A percentile compares a stretch with the other conserved stretches of the same genome.
Conservation (phyloP, 2,797 vertebrate species). For the Enteromius viviparus region DNA sequence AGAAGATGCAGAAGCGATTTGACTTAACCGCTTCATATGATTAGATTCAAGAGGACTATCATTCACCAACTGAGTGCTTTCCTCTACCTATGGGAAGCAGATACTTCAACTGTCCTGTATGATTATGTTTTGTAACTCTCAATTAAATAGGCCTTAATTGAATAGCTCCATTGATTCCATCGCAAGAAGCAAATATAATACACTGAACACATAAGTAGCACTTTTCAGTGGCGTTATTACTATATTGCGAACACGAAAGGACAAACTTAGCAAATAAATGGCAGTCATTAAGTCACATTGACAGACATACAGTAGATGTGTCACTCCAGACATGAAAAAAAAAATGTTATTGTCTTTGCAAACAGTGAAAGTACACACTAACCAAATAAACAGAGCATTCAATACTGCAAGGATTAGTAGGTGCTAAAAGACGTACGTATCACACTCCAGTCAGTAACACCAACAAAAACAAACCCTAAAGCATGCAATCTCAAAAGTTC, state of each 20-base stretch:
- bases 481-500: not conserved
- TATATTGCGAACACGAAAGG: not conserved
- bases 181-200: conserved; percentile 28
- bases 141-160: conserved; percentile 36
- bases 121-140: conserved; percentile 46
- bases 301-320: not conserved
- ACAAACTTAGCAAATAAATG: conserved; percentile 22
- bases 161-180: conserved; percentile 37
- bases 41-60: conserved; percentile 50
- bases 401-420: not conserved
- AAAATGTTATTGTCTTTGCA: not conserved
- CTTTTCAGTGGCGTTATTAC: conserved; percentile 13
- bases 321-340: not conserved
- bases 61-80: conserved; percentile 57
- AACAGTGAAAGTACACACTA: conserved; percentile 23
- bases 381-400: not conserved
- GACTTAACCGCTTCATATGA: conserved; percentile 39
- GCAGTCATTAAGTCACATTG: not conserved
- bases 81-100: conserved; percentile 46
- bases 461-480: not conserved
- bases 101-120: conserved; percentile 41
- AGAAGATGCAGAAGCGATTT: conserved; percentile 22
- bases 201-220: not conserved
- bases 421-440: not conserved
- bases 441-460: not conserved